Percentiles rank a stretch among this genome's conserved stretches.
phyloP scores from a whole-genome alignment of 2,113 vertebrate species.

The Girardinichthys multiradiatus region DNA sequence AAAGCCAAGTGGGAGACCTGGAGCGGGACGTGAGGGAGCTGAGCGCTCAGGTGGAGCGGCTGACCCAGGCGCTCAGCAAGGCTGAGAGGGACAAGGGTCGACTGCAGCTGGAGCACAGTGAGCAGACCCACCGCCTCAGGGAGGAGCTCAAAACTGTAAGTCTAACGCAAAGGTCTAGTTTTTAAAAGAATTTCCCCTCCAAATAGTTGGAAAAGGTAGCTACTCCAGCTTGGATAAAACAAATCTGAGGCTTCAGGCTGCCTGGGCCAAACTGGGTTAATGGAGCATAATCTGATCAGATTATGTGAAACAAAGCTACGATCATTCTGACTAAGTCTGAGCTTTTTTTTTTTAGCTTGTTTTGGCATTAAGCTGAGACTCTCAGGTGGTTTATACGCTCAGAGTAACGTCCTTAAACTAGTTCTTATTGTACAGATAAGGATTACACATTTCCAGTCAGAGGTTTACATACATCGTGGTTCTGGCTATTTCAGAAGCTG shows the following conservation, averaged over 20 bases:
- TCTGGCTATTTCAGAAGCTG: neutral
- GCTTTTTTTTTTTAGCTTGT: no score
- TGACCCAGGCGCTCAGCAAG: slow-evolving; percentile 62
- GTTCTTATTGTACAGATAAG: neutral
- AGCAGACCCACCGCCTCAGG: slow-evolving; percentile 63
- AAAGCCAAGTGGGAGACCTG: slow-evolving; percentile 81
- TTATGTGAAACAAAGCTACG: slow-evolving; percentile 26
- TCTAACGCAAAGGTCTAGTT: neutral
- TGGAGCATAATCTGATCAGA: slow-evolving; percentile 36
- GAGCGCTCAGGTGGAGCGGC: slow-evolving; percentile 67
- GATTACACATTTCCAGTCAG: neutral
- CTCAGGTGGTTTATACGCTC: slow-evolving; percentile 9
- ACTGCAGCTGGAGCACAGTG: slow-evolving; percentile 59
- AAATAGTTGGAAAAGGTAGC: neutral
- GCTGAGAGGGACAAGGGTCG: slow-evolving; percentile 69
- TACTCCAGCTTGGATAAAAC: neutral
- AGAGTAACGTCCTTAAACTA: slow-evolving; percentile 9
- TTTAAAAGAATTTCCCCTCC: no score
- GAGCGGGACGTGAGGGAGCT: slow-evolving; percentile 78
- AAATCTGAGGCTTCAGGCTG: neutral
- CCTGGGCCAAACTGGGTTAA: slow-evolving; percentile 30
- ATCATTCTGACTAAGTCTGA: slow-evolving; percentile 30
- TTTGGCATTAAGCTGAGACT: slow-evolving; percentile 25
- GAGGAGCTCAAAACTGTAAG: slow-evolving; percentile 80
- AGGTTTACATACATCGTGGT: neutral